Evolutionary conservation across 1,140 invertebrate species (phyloP).

Genomic region (Ceratosolen solmsi): DNA sequence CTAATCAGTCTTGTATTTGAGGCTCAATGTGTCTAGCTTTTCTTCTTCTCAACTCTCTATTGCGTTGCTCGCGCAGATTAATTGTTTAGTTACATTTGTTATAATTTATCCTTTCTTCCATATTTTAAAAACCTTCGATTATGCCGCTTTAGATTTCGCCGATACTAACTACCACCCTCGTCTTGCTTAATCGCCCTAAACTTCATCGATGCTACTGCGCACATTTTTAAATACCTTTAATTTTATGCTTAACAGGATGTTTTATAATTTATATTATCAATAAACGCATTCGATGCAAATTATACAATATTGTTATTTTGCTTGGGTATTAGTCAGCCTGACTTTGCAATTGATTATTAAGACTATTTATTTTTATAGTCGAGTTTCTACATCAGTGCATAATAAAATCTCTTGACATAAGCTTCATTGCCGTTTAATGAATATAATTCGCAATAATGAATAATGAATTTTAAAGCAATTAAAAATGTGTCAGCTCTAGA

Average conservation of each 20-base stretch:
- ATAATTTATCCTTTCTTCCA: constrained; percentile 35
- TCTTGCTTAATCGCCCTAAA: not conserved
- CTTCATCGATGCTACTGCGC: not conserved
- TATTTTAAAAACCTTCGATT: constrained; percentile 46
- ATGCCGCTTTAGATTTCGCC: constrained; percentile 53
- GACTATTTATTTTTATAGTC: too few species aligned
- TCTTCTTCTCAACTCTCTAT: constrained; percentile 61
- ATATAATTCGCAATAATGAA: too few species aligned
- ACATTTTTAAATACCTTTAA: constrained; percentile 32
- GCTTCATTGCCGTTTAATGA: too few species aligned
- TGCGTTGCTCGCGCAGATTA: constrained; percentile 59
- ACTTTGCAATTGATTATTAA: too few species aligned
- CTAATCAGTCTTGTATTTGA: constrained; percentile 74
- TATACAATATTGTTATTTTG: too few species aligned
- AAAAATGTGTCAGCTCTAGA: constrained; percentile 2
- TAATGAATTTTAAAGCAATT: not conserved
- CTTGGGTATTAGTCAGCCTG: too few species aligned
- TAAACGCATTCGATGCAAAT: too few species aligned
- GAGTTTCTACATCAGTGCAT: too few species aligned
- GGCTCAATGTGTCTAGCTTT: constrained; percentile 71
- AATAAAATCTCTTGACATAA: too few species aligned
- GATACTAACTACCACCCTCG: constrained; percentile 28
- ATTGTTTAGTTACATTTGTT: constrained; percentile 55
- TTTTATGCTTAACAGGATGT: too few species aligned
- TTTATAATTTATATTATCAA: too few species aligned